Evolutionary conservation across 2,113 vertebrate species (phyloP), one percentile per base, ranked within the genome.

Genomic region (Acanthisitta chloris): DNA sequence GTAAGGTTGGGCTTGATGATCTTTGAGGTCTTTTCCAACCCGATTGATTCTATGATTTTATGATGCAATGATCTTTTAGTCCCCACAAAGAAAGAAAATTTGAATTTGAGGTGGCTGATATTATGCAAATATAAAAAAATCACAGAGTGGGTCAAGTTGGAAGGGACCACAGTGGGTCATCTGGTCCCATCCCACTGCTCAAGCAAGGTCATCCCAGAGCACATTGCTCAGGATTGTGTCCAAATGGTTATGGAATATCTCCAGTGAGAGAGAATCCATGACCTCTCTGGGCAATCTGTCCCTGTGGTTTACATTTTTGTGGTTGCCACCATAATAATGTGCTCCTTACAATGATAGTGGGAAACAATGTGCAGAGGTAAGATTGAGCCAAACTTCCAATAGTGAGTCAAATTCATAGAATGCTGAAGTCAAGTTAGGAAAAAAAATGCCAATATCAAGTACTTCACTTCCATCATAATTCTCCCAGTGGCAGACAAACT

Each of bases 401-500:
- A 66, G 8, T 7, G n/a, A 88, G 55, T 51, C 81, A 87, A 71
- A 67, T 19, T 31, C 65, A 66, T 64, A 66, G 49, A 38, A 48
- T 13, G 28, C 24, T 45, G 72, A 18, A 16, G n/a, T 21, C 36
- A 64, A 69, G 18, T 31, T 14, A 5, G 40, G 31, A 36, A 46
- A 73, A 46, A 28, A 70, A 45, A 36, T 0, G 26, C 31, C 36
- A 55, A 3, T 14, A 48, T 69, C 36, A 15, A 1, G 0, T 29
- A 15, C 62, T 81, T 88, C 59, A 97, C 98, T 87, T 88, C 98
- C 98, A 70, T 98, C 98, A 81, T 98, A 98, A 6, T 98, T 96
- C 81, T 98, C 98, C 98, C 98, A 98, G 33, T 96, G 97, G 92
- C 98, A 98, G 54, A 88, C 83, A 29, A 98, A 97, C 52, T 96